phyloP scores from a whole-genome alignment of 2,888 invertebrate genomes.

The Ceriagrion tenellum region DNA sequence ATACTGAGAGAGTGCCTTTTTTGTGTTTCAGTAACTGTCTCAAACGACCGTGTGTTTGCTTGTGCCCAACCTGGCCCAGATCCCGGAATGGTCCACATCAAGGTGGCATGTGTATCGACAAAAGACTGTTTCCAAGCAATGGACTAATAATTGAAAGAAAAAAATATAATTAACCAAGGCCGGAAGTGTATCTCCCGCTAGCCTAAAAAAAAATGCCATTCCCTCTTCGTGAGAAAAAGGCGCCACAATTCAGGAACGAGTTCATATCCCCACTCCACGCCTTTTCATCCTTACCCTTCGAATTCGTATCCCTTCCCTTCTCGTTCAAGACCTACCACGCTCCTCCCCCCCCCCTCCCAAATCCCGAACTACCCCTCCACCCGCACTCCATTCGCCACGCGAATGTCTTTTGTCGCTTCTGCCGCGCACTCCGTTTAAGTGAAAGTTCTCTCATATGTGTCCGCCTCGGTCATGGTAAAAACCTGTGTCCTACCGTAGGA shows the following conservation, averaged over 20 bases:
- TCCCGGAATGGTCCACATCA: no score
- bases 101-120: no score
- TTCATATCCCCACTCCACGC: not conserved
- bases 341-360: not conserved
- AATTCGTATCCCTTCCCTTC: not conserved
- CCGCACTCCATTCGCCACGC: not conserved
- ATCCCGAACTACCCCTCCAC: not conserved
- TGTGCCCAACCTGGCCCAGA: no score
- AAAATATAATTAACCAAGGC: not conserved
- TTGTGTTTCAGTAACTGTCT: no score
- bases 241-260: not conserved
- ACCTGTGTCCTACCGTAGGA: no score
- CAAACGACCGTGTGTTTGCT: no score
- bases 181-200: not conserved
- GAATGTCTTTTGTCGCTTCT: not conserved
- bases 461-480: no score
- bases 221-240: not conserved
- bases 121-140: no score
- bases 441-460: not conserved
- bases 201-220: not conserved
- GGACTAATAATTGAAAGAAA: no score
- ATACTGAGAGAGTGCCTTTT: no score
- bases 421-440: no score
- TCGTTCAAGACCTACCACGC: not conserved
- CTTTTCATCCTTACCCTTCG: not conserved